Evolutionary conservation across 2,113 vertebrate genomes (phyloP), one percentile per base, ranked within the genome.

Genomic region (Ursus arctos): DNA sequence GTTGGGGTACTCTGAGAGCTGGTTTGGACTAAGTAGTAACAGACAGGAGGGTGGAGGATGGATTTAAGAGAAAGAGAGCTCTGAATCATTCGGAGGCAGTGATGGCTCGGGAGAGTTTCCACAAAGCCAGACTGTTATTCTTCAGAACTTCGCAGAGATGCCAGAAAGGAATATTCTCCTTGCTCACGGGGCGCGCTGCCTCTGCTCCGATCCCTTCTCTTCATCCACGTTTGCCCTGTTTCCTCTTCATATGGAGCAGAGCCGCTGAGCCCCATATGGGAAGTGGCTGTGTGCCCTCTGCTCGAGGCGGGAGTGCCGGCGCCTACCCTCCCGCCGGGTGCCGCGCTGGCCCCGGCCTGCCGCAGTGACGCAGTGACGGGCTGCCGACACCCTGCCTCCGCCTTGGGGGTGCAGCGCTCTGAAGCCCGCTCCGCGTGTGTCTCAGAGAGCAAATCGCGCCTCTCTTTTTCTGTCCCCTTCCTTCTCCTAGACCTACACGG

Each of bases 401-500:
- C 28, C 15, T 6, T 1, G 53, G 31, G 9, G 0, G 7, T 28
- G n/a, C 80, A 19, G 36, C 5, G 28, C 72, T 11, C 14, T n/a
- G 72, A 36, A 2, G 2, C 16, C 11, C 40, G 21, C 31, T 55
- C 43, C 6, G 4, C 9, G 55, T 26, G 43, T 36, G 86, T 67
- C 76, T 69, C 88, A 9, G 36, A 79, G 87, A 57, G 55, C 80
- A 87, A 74, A 80, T 7, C 16, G 74, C 5, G 7, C 80, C 53
- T 94, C 80, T 71, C 31, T 76, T 16, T 71, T 22, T 79, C 69
- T 94, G 2, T 49, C 77, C 86, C 6, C 59, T 92, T 33, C 79
- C 61, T 93, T 95, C 84, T 97, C 98, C 72, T 80, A 99, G 99
- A 99, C 99, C 88, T 99, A 99, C 98, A 99, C 99, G 4, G 99